Evolutionary conservation across 2,888 invertebrate species (phyloP).

Genomic region (Bhutanitis thaidina): DNA sequence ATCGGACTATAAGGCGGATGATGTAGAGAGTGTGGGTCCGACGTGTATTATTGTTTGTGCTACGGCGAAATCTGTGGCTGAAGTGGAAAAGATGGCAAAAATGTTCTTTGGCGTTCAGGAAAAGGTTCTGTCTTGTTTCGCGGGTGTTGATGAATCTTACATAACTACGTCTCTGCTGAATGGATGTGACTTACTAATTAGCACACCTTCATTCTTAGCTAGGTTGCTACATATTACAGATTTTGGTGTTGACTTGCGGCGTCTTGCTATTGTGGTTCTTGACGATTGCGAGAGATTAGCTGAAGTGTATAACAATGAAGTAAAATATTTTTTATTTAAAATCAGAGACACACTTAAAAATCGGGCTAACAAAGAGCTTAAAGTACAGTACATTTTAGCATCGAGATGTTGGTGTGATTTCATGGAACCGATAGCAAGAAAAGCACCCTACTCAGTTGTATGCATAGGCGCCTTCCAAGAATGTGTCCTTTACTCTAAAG

Average conservation of each 20-base stretch:
- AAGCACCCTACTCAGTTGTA: conserved; percentile 80
- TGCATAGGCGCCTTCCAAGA: conserved; percentile 87
- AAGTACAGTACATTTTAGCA: conserved; percentile 80
- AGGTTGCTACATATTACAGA: conserved; percentile 60
- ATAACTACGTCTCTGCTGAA: conserved; percentile 74
- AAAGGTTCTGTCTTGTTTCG: conserved; percentile 57
- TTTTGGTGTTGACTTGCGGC: conserved; percentile 77
- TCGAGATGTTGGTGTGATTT: conserved; percentile 83
- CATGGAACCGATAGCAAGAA: conserved; percentile 76
- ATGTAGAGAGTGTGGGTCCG: conserved; percentile 76
- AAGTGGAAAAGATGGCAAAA: conserved; percentile 58
- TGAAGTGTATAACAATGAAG: conserved; percentile 68
- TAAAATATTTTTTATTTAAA: conserved; percentile 60
- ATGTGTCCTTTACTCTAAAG: conserved; percentile 85
- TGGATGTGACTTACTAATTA: conserved; percentile 85
- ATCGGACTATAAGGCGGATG: conserved; percentile 52
- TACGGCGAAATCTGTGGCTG: conserved; percentile 76
- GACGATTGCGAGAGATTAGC: conserved; percentile 85
- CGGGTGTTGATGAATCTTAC: conserved; percentile 56
- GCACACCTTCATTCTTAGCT: conserved; percentile 81
- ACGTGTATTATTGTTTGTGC: conserved; percentile 83
- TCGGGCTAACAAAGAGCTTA: conserved; percentile 57
- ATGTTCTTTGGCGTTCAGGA: conserved; percentile 55
- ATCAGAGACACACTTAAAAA: conserved; percentile 64
- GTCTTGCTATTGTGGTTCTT: conserved; percentile 83